Base-by-base conservation (phyloP, 2,888 invertebrate genomes). In the Tyria jacobaeae region DNA sequence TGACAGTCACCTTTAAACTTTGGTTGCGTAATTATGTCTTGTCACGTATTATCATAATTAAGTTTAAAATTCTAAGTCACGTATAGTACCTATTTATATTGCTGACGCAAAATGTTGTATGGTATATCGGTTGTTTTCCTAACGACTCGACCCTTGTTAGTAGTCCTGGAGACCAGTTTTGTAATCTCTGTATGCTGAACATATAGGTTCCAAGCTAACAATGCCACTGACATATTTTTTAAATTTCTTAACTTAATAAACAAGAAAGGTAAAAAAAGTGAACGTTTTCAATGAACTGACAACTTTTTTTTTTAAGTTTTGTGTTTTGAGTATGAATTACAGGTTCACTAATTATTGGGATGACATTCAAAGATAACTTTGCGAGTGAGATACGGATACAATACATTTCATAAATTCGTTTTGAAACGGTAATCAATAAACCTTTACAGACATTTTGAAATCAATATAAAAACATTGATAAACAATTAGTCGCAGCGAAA, bases 61-160 rank as follows among this genome's bases (percentile, higher is more conserved):
- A 47, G 34, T 56, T 35, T 65, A 66, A 60, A 24, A 61, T 60
- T 71, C 54, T 72, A 73, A 71, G 70, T 76, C 71, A 75, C 66
- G 72, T 70, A 58, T 54, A 35, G 56, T 64, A 17, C n/a, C 17
- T 14, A 17, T 54, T 21, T n/a, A n/a, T n/a, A n/a, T 17, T 15
- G 27, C n/a, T 54, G 54, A 44, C 21, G 44, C 17, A 6, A 21
- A n/a, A 21, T 44, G 31, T 54, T 54, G 55, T 55, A 21, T 15
- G 55, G 55, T 41, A 44, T 55, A 41, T 55, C 27, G 15, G 21
- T 44, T 55, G 9, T 31, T 44, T 55, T 34, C 55, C 55, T 21
- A n/a, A 31, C 34, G n/a, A 17, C 17, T 15, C n/a, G 27, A 54
- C 41, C 14, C 39, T 54, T 54, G 54, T 31, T 44, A 55, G 31